A percentile compares a stretch with the other conserved stretches of the same genome.
These are phyloP conservation scores for Nyleta sp. DNA, from an alignment of 2,888 invertebrate species.

Conservation along the genomic window DNA sequence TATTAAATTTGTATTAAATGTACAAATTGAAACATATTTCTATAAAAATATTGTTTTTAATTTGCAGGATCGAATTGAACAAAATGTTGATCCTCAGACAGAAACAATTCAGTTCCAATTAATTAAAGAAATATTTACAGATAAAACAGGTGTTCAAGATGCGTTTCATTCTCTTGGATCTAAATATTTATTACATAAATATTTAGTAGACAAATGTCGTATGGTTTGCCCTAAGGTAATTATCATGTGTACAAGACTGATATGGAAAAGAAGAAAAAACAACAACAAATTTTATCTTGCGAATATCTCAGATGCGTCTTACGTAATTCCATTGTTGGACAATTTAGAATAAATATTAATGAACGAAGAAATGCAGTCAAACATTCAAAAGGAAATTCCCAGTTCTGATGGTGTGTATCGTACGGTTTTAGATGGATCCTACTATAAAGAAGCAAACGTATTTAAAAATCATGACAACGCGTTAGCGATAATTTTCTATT, in stretches of 20 bases:
- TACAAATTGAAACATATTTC: no score
- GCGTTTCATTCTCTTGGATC: background rate
- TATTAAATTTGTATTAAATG: no score
- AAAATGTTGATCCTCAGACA: no score
- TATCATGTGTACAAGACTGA: background rate
- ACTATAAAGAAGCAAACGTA: background rate
- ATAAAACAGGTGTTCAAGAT: background rate
- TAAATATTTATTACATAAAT: slow-evolving; percentile 13
- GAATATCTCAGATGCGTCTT: background rate
- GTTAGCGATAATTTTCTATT: slow-evolving; percentile 2
- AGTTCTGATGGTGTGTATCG: background rate
- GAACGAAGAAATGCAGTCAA: slow-evolving; percentile 39
- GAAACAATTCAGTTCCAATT: no score
- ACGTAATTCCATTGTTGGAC: slow-evolving; percentile 6
- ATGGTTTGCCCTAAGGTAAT: slow-evolving; percentile 10
- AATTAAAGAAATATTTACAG: background rate
- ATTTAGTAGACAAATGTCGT: slow-evolving; percentile 5
- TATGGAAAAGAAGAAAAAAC: background rate
- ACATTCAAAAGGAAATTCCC: background rate
- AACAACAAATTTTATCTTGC: background rate
- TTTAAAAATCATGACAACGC: background rate
- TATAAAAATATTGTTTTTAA: no score
- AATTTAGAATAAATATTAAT: slow-evolving; percentile 53
- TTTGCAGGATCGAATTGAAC: no score
- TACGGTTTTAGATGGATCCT: slow-evolving; percentile 2